A percentile compares a stretch with the other conserved stretches of the same genome.
phyloP scores from a whole-genome alignment of 2,797 vertebrate genomes.

The Melanotaenia maccullochi region DNA sequence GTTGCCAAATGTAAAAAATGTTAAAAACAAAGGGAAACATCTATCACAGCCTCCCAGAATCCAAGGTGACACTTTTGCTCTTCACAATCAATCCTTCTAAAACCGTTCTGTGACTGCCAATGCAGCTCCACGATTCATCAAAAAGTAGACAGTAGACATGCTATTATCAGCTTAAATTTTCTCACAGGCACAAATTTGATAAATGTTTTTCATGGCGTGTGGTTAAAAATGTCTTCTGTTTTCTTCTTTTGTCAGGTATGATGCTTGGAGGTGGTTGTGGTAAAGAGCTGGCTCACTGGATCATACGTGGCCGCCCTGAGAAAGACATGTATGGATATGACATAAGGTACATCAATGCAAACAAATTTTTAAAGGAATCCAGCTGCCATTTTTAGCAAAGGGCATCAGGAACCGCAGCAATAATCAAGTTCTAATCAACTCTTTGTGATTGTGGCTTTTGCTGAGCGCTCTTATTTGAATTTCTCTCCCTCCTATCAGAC shows the following conservation, averaged over 20 bases:
- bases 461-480: slow-evolving; percentile 29
- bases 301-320: slow-evolving; percentile 91
- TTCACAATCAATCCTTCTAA: neutral
- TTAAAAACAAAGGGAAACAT: neutral
- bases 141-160: neutral
- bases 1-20: neutral
- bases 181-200: neutral
- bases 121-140: neutral
- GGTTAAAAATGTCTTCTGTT: neutral
- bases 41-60: neutral
- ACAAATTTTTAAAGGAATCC: neutral
- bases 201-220: neutral
- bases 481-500: slow-evolving; percentile 53
- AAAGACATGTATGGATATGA: slow-evolving; percentile 98
- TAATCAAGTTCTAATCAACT: slow-evolving; percentile 15
- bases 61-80: slow-evolving; percentile 1
- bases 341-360: slow-evolving; percentile 84
- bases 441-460: slow-evolving; percentile 25
- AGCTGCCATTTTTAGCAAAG: slow-evolving; percentile 19
- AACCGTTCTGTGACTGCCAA: neutral
- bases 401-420: slow-evolving; percentile 2
- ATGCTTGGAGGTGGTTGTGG: slow-evolving; percentile 98
- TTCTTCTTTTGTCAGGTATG: slow-evolving; percentile 85
- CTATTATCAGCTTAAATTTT: neutral
- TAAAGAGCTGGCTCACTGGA: slow-evolving; percentile 94